Percentiles rank a stretch among this genome's conserved stretches.
These are phyloP conservation scores for Syrista parreyssii DNA, from an alignment of 2,888 invertebrate genomes.

Conservation along the genomic window DNA sequence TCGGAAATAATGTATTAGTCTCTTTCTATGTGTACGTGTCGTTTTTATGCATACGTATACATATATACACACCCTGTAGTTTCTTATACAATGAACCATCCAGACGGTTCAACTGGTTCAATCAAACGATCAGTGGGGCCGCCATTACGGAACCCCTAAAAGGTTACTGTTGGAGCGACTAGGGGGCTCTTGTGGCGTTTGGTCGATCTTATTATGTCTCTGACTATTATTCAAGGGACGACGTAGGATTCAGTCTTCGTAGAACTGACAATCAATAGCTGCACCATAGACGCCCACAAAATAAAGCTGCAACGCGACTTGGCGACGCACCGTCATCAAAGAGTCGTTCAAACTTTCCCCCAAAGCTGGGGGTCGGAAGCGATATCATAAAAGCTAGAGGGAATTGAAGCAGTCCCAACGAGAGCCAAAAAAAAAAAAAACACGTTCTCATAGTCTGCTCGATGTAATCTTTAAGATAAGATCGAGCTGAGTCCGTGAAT, in stretches of 20 bases:
- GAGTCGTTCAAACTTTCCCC: slow-evolving; percentile 40
- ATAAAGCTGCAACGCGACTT: slow-evolving; percentile 42
- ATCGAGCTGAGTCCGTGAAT: slow-evolving; percentile 53
- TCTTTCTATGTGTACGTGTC: too few species aligned
- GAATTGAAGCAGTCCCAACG: slow-evolving; percentile 41
- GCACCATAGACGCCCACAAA: slow-evolving; percentile 43
- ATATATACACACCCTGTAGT: not conserved
- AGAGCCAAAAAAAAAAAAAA: slow-evolving; percentile 32
- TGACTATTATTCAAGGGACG: not conserved
- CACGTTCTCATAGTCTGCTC: slow-evolving; percentile 41
- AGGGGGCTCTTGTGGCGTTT: not conserved
- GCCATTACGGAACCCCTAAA: not conserved
- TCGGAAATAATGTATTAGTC: not conserved
- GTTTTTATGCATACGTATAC: not conserved
- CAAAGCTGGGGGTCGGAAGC: slow-evolving; percentile 22
- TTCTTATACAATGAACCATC: not conserved
- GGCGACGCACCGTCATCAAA: slow-evolving; percentile 51
- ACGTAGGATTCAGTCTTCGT: not conserved
- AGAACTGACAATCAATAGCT: slow-evolving; percentile 44
- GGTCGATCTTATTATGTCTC: not conserved
- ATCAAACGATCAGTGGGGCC: not conserved
- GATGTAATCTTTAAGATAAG: slow-evolving; percentile 51
- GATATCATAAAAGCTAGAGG: slow-evolving; percentile 50
- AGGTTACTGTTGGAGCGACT: not conserved
- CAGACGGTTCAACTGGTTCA: not conserved